Base-by-base conservation (phyloP, 1,140 invertebrate genomes). In the Drosophila triauraria region DNA sequence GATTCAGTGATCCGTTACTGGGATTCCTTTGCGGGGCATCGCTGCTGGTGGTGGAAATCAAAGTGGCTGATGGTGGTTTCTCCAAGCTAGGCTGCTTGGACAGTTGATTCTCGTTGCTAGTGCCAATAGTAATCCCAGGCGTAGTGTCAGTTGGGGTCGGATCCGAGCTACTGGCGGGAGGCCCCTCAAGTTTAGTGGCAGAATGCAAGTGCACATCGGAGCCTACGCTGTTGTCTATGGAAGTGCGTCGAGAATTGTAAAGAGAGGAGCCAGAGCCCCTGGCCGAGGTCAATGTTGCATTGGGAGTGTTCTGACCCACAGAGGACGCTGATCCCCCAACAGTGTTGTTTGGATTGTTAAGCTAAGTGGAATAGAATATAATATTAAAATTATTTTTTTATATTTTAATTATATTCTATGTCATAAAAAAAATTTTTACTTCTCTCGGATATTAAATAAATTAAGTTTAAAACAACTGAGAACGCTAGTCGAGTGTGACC, bases 241-340 rank as follows among this genome's bases (percentile, higher is more conserved):
- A 93, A 25, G 92, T 92, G 12, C 92, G 80, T 4, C 92, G 80
- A 15, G 92, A 93, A 57, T 91, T 93, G 54, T 93, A 93, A 0
- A 92, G 84, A 20, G 92, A 92, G 1, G 91, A 92, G 32, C 91
- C 83, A 23, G 91, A 91, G 17, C 91, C 82, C 10, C 91, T 75
- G n/a, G 91, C 77, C 25, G 91, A 92, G 23, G 75, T 82, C 47
- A 91, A 47, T 13, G 67, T 47, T 25, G 86, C 91, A 40, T 80
- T 91, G 27, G 91, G 91, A 20, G 91, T 91, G 57, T 79, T 91
- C 32, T 86, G 86, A 17, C 91, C 91, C 58, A 91, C 44, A 12
- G 81, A 72, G 6, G 81, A 46, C 9, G 58, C 62, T 1, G 78
- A 60, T 12, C 70, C 57, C 17, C 67, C 57, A 27, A 61, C 75